Conservation (phyloP, 2,113 vertebrate species). For the Scytalopus superciliaris region DNA sequence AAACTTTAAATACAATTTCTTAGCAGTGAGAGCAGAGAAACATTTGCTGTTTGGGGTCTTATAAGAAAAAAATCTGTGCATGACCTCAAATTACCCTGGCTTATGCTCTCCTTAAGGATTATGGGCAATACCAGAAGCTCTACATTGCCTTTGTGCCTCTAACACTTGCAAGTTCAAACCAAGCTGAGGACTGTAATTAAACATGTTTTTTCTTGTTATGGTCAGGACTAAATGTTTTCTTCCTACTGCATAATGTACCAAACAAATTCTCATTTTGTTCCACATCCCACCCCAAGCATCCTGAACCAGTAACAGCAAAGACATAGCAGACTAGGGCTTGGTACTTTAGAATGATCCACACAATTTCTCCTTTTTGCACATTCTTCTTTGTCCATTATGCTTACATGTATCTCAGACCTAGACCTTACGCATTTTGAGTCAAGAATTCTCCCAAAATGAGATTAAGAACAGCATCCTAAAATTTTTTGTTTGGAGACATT, state of each 20-base stretch:
- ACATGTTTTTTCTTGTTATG: not conserved
- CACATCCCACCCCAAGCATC: not conserved
- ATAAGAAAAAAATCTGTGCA: not conserved
- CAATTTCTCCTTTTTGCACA: not conserved
- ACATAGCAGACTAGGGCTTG: not conserved
- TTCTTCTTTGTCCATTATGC: not conserved
- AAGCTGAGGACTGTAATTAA: not conserved
- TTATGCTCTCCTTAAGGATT: not conserved
- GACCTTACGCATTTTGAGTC: not conserved
- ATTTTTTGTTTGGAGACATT: not conserved
- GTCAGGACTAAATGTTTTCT: not conserved
- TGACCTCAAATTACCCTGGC: not conserved
- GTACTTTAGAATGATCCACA: not conserved
- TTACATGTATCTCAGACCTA: not conserved
- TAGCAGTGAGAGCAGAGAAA: not conserved
- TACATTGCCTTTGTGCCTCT: not conserved
- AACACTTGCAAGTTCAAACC: not conserved
- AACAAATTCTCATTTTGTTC: not conserved
- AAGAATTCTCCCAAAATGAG: not conserved
- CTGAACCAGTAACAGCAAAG: not conserved
- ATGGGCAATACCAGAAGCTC: not conserved
- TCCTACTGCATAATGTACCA: not conserved
- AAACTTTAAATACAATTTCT: not conserved
- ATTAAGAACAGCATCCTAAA: not conserved
- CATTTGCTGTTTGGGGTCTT: not conserved